A percentile compares a stretch with the other conserved stretches of the same genome.
phyloP scores from a whole-genome alignment of 2,113 vertebrate genomes.

The Chinchilla lanigera region DNA sequence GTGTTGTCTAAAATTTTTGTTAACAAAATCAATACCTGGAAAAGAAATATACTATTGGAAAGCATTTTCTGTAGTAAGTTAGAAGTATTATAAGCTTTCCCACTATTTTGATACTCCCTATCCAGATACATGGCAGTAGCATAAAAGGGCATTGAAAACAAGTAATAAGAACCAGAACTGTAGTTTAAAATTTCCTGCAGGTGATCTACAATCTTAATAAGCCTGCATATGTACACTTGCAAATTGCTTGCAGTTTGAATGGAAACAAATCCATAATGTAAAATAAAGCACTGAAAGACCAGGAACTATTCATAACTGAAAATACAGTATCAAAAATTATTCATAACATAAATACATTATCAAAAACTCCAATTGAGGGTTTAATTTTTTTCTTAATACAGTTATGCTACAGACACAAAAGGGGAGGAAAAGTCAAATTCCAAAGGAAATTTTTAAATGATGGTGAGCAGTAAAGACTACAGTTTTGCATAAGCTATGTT shows the following conservation, averaged over 20 bases:
- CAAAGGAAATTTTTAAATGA: constrained; percentile 40
- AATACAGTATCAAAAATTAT: background rate
- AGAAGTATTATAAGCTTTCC: constrained; percentile 2
- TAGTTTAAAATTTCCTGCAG: background rate
- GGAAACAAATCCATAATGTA: background rate
- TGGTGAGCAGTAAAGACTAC: background rate
- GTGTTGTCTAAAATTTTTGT: constrained; percentile 33
- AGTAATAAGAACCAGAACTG: background rate
- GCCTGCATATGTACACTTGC: background rate
- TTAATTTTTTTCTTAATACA: constrained; percentile 18
- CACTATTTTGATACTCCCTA: background rate
- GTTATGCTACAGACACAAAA: background rate
- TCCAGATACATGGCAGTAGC: background rate
- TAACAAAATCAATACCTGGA: background rate
- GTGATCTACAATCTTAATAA: background rate
- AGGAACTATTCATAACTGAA: background rate
- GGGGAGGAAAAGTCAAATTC: background rate
- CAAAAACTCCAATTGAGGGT: background rate
- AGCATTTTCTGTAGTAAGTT: constrained; percentile 38
- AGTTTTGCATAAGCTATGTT: background rate
- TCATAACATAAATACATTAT: background rate
- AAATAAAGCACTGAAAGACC: background rate
- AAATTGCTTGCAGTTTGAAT: background rate
- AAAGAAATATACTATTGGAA: background rate
- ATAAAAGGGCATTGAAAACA: background rate